These are phyloP conservation scores for Lutjanus argentimaculatus DNA, from an alignment of 2,797 vertebrate species.

Conservation along the genomic window DNA sequence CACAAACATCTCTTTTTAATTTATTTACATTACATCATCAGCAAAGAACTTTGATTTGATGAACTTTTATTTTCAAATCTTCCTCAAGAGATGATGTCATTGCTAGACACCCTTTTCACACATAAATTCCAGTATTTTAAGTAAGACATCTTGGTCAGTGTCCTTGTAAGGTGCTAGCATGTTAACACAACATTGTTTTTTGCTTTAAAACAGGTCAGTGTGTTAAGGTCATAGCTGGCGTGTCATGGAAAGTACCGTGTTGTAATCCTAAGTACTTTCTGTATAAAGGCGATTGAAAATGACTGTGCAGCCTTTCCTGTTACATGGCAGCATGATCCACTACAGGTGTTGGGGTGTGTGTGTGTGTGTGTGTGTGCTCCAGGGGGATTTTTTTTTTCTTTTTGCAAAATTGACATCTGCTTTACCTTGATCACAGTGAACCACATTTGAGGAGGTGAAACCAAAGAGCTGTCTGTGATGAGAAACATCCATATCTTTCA, in stretches of 20 bases:
- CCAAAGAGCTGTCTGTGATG: constrained; percentile 2
- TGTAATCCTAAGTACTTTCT: constrained; percentile 15
- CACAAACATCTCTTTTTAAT: background rate
- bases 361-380: background rate
- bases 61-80: too few relatives aligned
- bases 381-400: background rate
- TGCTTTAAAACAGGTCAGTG: background rate
- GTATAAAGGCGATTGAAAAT: background rate
- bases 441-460: background rate
- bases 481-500: background rate
- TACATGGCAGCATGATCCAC: background rate
- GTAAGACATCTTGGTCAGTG: background rate
- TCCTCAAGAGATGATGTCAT: background rate
- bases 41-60: too few relatives aligned
- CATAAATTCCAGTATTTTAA: background rate
- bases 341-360: background rate
- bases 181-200: background rate
- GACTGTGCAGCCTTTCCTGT: background rate
- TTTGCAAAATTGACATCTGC: background rate
- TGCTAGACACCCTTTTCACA: background rate
- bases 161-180: background rate
- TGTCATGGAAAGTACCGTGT: constrained; percentile 35
- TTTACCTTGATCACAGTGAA: background rate
- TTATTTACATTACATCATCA: background rate
- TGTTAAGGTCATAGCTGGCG: background rate